phyloP scores from a whole-genome alignment of 2,888 invertebrate genomes.

The Mythimna pallens region DNA sequence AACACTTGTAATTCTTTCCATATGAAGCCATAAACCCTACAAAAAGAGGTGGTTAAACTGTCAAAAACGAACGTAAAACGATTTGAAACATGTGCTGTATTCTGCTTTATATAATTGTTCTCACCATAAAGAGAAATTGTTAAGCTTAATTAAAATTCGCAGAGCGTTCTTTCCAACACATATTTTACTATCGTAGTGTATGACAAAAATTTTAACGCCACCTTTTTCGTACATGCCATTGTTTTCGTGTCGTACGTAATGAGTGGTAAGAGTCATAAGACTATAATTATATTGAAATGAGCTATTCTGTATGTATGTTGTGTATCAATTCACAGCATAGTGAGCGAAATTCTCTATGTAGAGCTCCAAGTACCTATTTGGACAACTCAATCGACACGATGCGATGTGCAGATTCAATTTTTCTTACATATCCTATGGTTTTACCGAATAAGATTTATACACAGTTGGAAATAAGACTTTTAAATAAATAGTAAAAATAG shows the following conservation, averaged over 20 bases:
- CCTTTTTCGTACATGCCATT: slow-evolving; percentile 28
- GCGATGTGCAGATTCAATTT: neutral
- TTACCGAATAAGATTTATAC: neutral
- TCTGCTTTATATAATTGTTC: slow-evolving; percentile 17
- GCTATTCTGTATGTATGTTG: slow-evolving; percentile 40
- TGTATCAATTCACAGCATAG: slow-evolving; percentile 5
- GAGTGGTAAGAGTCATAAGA: slow-evolving; percentile 40
- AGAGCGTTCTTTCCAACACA: slow-evolving; percentile 36
- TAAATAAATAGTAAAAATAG: neutral
- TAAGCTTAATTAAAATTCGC: slow-evolving; percentile 49
- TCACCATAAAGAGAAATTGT: slow-evolving; percentile 29
- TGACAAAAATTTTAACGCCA: slow-evolving; percentile 41
- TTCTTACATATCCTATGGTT: neutral
- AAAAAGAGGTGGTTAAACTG: slow-evolving; percentile 4
- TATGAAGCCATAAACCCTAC: neutral
- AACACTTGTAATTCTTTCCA: neutral
- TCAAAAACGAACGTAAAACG: neutral
- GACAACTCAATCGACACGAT: neutral
- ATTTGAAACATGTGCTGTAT: neutral
- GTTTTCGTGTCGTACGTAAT: slow-evolving; percentile 34
- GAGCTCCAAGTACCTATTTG: slow-evolving; percentile 5
- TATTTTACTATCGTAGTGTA: slow-evolving; percentile 39
- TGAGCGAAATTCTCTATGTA: slow-evolving; percentile 36
- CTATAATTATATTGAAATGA: slow-evolving; percentile 54
- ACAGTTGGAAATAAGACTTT: neutral